Base-by-base conservation (phyloP, 2,113 vertebrate species). In the Xenus cinereus region DNA sequence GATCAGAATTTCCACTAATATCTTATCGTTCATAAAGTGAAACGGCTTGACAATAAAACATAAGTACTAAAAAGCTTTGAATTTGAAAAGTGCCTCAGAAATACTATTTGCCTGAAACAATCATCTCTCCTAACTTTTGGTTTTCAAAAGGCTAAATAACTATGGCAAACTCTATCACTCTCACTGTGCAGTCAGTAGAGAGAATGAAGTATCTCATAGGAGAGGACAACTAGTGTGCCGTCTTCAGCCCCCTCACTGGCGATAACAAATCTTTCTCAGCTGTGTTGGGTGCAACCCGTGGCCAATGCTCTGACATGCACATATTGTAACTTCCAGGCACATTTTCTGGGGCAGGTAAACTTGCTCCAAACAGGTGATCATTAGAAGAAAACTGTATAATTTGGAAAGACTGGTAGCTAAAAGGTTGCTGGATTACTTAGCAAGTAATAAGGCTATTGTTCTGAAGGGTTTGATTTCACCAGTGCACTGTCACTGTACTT, bases 201-300 rank as follows among this genome's bases (percentile, higher is more conserved):
- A 57, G 26, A 62, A 86, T 14, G 14, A 56, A 23, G 33, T 21
- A 12, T 18, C 23, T 76, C 30, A 54, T 19, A 30, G 53, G 50
- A 88, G 39, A 79, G 28, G 14, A 69, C 39, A 73, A 19, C 6
- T 20, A 69, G 20, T 2, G 4, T 15, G 6, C 14, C 13, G 20
- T 30, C 39, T 59, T 22, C 57, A 63, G 11, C 23, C 12, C 9
- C 18, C 0, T 12, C 7, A 0, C 0, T 50, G 67, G 5, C 12
- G 30, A 45, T 33, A 51, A 71, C 0, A 0, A 84, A 43, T 30
- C 11, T 59, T 33, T 48, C 50, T 71, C 80, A 66, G 45, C 12
- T 45, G 9, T 64, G 48, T 37, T 2, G 1, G 19, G 5, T 63
- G 33, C 48, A 63, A 18, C 37, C 51, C 45, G 5, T 1, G 5